Percentiles rank a stretch among this genome's conserved stretches.
Conservation (phyloP, 1,140 invertebrate species). For the Triops cancriformis region DNA sequence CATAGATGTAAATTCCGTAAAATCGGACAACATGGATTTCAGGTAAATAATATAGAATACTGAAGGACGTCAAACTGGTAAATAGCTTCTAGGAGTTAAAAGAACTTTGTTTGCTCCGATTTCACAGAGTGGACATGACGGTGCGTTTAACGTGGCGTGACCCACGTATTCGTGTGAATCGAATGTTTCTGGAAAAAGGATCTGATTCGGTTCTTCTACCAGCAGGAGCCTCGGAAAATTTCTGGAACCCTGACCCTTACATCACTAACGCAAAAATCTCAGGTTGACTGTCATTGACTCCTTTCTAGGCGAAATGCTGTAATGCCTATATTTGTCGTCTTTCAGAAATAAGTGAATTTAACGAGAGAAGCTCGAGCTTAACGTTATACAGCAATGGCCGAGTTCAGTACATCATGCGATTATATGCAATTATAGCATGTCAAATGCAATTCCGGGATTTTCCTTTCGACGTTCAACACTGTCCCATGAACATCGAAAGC, state of each 20-base stretch:
- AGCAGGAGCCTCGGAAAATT: neutral
- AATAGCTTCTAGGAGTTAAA: neutral
- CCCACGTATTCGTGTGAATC: neutral
- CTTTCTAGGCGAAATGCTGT: neutral
- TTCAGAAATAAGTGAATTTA: neutral
- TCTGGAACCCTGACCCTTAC: constrained; percentile 3
- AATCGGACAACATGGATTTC: neutral
- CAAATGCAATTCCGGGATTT: constrained; percentile 7
- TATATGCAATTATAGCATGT: neutral
- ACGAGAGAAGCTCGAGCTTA: neutral
- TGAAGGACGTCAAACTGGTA: neutral
- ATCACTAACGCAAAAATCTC: neutral
- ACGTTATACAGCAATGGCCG: neutral
- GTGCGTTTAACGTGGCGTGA: neutral
- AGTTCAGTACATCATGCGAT: neutral
- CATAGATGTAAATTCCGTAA: neutral
- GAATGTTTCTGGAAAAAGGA: neutral
- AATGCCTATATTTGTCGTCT: neutral
- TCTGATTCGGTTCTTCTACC: constrained; percentile 2
- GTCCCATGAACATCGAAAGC: constrained; percentile 8
- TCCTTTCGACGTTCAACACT: neutral
- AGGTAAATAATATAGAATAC: neutral
- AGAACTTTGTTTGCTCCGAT: neutral
- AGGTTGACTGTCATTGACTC: neutral
- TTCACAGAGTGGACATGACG: neutral